Base-by-base conservation (phyloP, 2,888 invertebrate species). In the Lacanobia wlatinum region DNA sequence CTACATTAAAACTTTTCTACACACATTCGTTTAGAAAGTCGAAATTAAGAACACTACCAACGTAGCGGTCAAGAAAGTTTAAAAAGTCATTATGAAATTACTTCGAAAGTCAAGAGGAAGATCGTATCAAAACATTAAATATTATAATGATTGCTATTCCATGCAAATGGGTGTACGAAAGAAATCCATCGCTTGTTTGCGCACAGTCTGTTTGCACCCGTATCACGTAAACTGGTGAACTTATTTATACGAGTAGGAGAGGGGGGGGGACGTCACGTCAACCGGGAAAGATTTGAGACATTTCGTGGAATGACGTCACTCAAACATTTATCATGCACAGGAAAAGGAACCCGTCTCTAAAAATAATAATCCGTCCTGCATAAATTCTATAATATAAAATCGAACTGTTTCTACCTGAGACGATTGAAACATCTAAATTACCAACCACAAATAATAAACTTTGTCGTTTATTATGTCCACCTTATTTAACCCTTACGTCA, bases 201-300 rank as follows among this genome's bases (percentile, higher is more conserved):
- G 73, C 61, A 48, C 52, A 53, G 61, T 78, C 21, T 58, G 60
- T 78, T 78, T 78, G 61, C 68, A 69, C 34, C 34, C 78, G 14
- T 53, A 62, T 48, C 73, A 69, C 73, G 78, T 78, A 67, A 56
- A 64, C 56, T 65, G 73, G 43, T 52, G 68, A 67, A 67, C 34
- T 64, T 64, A 78, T 64, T 64, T 65, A 52, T 60, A 61, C 48
- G 56, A 61, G 64, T 60, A 23, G 23, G 2, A 18, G 23, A n/a
- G 18, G 6, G 5, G 43, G 43, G 5, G 43, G 43, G 38, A 23
- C n/a, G 61, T 52, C 69, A 69, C 52, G 46, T 69, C 76, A 69
- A 59, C 67, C 38, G 28, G 59, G 21, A 72, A 67, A 67, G 59
- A 78, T 67, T 78, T 63, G 72, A 78, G 64, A 78, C 67, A 56